phyloP scores from a whole-genome alignment of 2,113 vertebrate species.

The Coryphaenoides rupestris region DNA sequence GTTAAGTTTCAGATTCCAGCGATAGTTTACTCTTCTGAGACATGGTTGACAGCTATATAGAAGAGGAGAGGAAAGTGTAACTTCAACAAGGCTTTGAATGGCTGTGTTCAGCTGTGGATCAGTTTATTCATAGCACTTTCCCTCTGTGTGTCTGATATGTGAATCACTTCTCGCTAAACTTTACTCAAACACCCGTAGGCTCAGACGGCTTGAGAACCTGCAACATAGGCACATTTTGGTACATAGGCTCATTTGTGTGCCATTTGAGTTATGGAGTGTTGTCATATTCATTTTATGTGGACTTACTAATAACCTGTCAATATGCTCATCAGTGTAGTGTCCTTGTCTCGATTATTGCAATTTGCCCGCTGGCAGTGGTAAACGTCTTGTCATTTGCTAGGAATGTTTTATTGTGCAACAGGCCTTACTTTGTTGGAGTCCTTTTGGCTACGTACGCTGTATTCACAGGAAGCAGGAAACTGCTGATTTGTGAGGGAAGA shows the following conservation, averaged over 20 bases:
- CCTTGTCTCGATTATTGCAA: too few species aligned
- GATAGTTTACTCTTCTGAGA: conserved; percentile 41
- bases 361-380: background rate
- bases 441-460: background rate
- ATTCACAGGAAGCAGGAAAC: background rate
- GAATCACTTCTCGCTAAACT: background rate
- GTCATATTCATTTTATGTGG: conserved; percentile 33
- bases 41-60: conserved; percentile 54
- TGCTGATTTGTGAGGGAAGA: background rate
- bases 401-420: background rate
- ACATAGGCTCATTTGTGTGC: conserved; percentile 8
- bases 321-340: background rate
- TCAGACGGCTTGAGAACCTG: background rate
- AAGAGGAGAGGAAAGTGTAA: conserved; percentile 25
- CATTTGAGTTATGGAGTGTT: background rate
- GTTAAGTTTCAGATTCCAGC: too few species aligned
- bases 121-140: background rate
- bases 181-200: background rate
- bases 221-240: too few species aligned
- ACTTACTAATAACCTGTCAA: conserved; percentile 37
- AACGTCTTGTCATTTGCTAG: background rate
- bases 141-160: background rate
- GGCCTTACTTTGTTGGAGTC: background rate
- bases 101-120: background rate
- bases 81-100: conserved; percentile 47